Conservation (phyloP, 2,888 invertebrate genomes). For the Phortica okadai region DNA sequence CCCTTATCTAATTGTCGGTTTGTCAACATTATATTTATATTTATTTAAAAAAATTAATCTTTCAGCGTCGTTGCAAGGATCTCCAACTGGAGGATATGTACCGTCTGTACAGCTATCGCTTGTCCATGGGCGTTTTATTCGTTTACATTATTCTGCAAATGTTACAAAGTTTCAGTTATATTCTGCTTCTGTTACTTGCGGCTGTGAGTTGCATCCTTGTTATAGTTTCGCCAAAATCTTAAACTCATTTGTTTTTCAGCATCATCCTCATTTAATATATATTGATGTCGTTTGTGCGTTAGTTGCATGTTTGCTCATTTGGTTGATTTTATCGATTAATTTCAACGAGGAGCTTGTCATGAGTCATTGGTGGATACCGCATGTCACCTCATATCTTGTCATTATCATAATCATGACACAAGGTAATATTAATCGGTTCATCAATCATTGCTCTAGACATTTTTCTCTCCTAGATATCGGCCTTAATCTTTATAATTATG, state of each 20-base stretch:
- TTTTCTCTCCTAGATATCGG: slow-evolving; percentile 28
- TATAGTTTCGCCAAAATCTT: not conserved
- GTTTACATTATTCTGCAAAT: slow-evolving; percentile 47
- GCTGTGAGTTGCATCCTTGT: slow-evolving; percentile 37
- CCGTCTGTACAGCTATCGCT: slow-evolving; percentile 45
- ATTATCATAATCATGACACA: slow-evolving; percentile 26
- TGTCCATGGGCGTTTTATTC: slow-evolving; percentile 34
- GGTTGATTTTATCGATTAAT: slow-evolving; percentile 42
- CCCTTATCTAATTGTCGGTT: too few species aligned
- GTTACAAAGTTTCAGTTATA: slow-evolving; percentile 27
- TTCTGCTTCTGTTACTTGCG: slow-evolving; percentile 38
- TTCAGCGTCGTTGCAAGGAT: slow-evolving; percentile 46
- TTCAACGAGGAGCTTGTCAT: slow-evolving; percentile 25
- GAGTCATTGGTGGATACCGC: slow-evolving; percentile 34
- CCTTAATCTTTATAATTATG: slow-evolving; percentile 40
- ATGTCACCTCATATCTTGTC: slow-evolving; percentile 38
- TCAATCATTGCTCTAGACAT: not conserved
- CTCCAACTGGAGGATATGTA: slow-evolving; percentile 48
- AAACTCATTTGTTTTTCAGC: not conserved
- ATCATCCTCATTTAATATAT: slow-evolving; percentile 35
- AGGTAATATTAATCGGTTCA: not conserved
- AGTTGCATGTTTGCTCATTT: not conserved
- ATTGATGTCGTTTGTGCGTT: slow-evolving; percentile 36
- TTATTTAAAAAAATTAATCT: too few species aligned
- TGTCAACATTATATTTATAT: too few species aligned